Evolutionary conservation across 35 echinoderm and acorn worm species (phyloP).

Genomic region (Strongylocentrotus purpuratus): DNA sequence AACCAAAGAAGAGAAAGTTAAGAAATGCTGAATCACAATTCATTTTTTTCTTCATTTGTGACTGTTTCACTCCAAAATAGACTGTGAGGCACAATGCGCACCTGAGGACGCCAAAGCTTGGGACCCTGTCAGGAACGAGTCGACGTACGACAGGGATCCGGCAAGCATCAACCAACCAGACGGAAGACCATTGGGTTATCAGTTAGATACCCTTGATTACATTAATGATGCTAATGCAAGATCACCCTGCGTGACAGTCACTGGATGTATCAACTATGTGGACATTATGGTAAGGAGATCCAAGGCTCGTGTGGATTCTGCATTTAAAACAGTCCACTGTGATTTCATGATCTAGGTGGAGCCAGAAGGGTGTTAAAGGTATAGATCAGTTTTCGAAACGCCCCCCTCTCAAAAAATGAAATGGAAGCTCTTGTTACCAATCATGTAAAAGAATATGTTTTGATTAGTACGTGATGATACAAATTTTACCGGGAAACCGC

Average conservation of each 20-base stretch:
- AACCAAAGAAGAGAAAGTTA: too few relatives aligned
- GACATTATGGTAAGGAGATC: slow-evolving; percentile 37
- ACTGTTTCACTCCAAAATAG: not conserved
- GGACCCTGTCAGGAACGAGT: slow-evolving; percentile 16
- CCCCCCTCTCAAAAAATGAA: too few relatives aligned
- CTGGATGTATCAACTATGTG: not conserved
- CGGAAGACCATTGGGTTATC: not conserved
- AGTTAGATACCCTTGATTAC: not conserved
- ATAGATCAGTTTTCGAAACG: too few relatives aligned
- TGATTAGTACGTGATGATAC: too few relatives aligned
- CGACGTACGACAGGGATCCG: not conserved
- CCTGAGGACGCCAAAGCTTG: not conserved
- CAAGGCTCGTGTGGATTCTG: not conserved
- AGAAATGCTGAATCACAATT: too few relatives aligned
- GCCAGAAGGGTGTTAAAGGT: too few relatives aligned
- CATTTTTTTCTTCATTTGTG: too few relatives aligned
- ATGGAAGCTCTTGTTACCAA: too few relatives aligned
- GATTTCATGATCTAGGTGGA: too few relatives aligned
- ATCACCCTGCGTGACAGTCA: not conserved
- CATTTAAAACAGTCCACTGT: too few relatives aligned
- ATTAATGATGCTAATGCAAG: slow-evolving; percentile 9
- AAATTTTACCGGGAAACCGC: too few relatives aligned
- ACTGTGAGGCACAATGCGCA: not conserved
- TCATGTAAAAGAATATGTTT: too few relatives aligned
- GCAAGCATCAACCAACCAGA: not conserved